phyloP scores from a whole-genome alignment of 2,888 invertebrate species.

The Agrochola litura region DNA sequence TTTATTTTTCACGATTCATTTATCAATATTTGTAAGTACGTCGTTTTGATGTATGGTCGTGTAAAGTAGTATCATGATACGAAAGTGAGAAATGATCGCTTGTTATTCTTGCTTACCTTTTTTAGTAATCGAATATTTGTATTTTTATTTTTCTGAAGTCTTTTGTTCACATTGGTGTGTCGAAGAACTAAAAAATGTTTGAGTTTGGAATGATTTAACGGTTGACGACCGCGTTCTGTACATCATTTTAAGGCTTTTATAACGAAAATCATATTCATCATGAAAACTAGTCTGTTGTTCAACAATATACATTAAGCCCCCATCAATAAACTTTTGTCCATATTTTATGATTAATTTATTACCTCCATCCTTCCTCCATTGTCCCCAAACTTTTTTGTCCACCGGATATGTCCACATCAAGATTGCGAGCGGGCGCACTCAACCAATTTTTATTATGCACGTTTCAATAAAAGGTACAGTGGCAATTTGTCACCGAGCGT shows the following conservation, averaged over 20 bases:
- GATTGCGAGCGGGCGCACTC: slow-evolving; percentile 60
- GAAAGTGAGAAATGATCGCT: slow-evolving; percentile 50
- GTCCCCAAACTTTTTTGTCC: slow-evolving; percentile 50
- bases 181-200: not conserved
- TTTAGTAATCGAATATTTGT: slow-evolving; percentile 37
- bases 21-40: slow-evolving; percentile 67
- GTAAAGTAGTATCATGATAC: slow-evolving; percentile 56
- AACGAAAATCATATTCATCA: not conserved
- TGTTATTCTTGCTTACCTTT: slow-evolving; percentile 41
- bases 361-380: slow-evolving; percentile 44
- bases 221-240: no score
- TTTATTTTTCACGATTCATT: slow-evolving; percentile 66
- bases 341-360: slow-evolving; percentile 62
- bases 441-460: slow-evolving; percentile 67
- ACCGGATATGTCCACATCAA: slow-evolving; percentile 64
- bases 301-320: slow-evolving; percentile 35
- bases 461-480: slow-evolving; percentile 73
- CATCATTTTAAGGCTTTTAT: slow-evolving; percentile 4
- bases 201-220: not conserved
- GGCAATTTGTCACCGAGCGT: slow-evolving; percentile 72
- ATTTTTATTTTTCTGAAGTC: slow-evolving; percentile 26
- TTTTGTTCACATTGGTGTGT: slow-evolving; percentile 17
- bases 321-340: slow-evolving; percentile 53
- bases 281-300: slow-evolving; percentile 7
- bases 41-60: slow-evolving; percentile 61